Base-by-base conservation (phyloP, 2,797 vertebrate genomes). In the Gymnocypris eckloni region DNA sequence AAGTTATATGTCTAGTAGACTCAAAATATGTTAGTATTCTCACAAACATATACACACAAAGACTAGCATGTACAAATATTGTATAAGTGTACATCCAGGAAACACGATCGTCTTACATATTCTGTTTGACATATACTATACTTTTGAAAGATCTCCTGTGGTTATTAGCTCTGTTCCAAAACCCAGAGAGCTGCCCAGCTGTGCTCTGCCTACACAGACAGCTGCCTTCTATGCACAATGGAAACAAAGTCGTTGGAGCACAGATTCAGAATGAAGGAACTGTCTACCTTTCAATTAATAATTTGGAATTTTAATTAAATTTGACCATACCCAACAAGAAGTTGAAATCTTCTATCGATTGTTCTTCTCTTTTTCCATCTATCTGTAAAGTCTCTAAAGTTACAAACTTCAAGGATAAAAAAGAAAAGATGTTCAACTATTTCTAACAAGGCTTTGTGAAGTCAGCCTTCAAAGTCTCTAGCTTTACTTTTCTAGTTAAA, bases 191-290 rank as follows among this genome's bases (percentile, higher is more conserved):
- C 37, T 64, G 77, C 56, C 56, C 43, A 15, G 39, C 59, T 66
- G 78, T 79, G 77, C n/a, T 64, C 56, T 43, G 77, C 22, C 77
- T 64, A 48, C 45, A 76, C 43, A 52, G 50, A 79, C 41, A 66
- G n/a, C 41, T 79, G 56, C 13, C 39, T 43, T 79, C 56, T 79
- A 39, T 79, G 41, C 4, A 2, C 77, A 66, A 25, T 64, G 54
- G 56, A 79, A 43, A 61, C n/a, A 8, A 45, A 64, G 56, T 45
- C 39, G 28, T 18, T 28, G 78, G 4, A 61, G 41, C n/a, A 79
- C 54, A 61, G 20, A 25, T 78, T 25, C 37, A 13, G 54, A 79
- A 66, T 45, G 15, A 18, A 28, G 43, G 10, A 79, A 16, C 77
- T 0, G 43, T 45, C 43, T 79, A n/a, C 4, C 56, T 45, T 43